Evolutionary conservation across 2,888 invertebrate genomes (phyloP).

Genomic region (Sarcophaga carnaria): DNA sequence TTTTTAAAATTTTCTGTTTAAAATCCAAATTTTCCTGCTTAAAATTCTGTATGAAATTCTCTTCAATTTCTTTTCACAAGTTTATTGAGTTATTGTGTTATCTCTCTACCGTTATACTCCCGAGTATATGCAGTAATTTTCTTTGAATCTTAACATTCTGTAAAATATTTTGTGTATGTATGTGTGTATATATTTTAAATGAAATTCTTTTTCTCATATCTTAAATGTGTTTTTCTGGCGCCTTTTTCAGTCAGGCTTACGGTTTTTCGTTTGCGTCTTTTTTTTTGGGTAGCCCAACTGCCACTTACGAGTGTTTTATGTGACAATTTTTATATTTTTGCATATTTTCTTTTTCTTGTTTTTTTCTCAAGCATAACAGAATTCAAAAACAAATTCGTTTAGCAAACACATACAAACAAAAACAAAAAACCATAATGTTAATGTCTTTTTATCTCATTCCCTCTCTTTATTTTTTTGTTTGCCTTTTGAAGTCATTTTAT

Average conservation of each 20-base stretch:
- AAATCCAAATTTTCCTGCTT: too few relatives aligned
- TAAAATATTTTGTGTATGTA: not conserved
- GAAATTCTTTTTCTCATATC: too few relatives aligned
- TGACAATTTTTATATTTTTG: slow-evolving; percentile 49
- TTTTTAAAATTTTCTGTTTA: too few relatives aligned
- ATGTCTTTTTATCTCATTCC: slow-evolving; percentile 3
- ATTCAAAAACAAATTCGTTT: not conserved
- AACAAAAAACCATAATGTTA: not conserved
- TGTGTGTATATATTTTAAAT: not conserved
- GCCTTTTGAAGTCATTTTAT: not conserved
- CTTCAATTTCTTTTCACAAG: too few relatives aligned
- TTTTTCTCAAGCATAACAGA: not conserved
- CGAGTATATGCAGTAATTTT: not conserved
- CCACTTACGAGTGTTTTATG: slow-evolving; percentile 40
- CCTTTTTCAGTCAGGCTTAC: slow-evolving; percentile 28
- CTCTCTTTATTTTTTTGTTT: not conserved
- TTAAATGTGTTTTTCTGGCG: slow-evolving; percentile 28
- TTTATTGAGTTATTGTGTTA: too few relatives aligned
- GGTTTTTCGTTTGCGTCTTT: not conserved
- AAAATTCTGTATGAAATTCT: too few relatives aligned
- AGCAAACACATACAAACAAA: not conserved
- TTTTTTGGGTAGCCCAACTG: not conserved
- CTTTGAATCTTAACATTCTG: not conserved
- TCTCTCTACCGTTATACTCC: too few relatives aligned
- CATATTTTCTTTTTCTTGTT: not conserved